These are phyloP conservation scores for Capitella teleta DNA, from an alignment of 1,140 invertebrate species.

Conservation along the genomic window DNA sequence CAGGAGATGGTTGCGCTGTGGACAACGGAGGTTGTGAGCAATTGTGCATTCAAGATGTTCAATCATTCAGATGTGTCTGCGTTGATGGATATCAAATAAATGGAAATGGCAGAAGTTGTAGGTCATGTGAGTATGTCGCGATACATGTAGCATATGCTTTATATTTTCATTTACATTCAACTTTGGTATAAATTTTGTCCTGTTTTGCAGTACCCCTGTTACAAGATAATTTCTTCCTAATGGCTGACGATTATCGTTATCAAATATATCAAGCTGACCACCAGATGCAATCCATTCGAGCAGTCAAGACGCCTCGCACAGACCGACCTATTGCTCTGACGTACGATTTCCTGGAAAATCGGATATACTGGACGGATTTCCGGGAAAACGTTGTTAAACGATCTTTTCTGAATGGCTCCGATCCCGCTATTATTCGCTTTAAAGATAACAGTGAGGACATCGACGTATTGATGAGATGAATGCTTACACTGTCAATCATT, in stretches of 20 bases:
- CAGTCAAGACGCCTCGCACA: neutral
- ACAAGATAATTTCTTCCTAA: constrained; percentile 7
- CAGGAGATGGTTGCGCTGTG: too few species aligned
- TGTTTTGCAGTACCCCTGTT: neutral
- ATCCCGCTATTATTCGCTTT: neutral
- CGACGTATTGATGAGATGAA: too few species aligned
- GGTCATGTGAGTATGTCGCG: too few species aligned
- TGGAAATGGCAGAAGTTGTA: too few species aligned
- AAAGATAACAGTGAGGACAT: neutral
- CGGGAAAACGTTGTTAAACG: neutral
- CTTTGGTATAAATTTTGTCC: neutral
- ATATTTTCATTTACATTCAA: too few species aligned
- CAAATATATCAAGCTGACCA: constrained; percentile 6
- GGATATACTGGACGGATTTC: constrained; percentile 5
- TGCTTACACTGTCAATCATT: too few species aligned
- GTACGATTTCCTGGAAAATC: constrained; percentile 1
- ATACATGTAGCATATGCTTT: too few species aligned
- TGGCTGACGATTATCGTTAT: constrained; percentile 6
- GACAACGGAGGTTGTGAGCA: too few species aligned
- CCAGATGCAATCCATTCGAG: neutral
- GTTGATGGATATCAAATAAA: too few species aligned
- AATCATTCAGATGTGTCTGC: too few species aligned
- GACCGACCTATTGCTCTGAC: constrained; percentile 5
- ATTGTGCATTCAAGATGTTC: too few species aligned
- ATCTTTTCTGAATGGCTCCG: constrained; percentile 1